Base-by-base conservation (phyloP, 2,888 invertebrate genomes). In the Meloe dianella region DNA sequence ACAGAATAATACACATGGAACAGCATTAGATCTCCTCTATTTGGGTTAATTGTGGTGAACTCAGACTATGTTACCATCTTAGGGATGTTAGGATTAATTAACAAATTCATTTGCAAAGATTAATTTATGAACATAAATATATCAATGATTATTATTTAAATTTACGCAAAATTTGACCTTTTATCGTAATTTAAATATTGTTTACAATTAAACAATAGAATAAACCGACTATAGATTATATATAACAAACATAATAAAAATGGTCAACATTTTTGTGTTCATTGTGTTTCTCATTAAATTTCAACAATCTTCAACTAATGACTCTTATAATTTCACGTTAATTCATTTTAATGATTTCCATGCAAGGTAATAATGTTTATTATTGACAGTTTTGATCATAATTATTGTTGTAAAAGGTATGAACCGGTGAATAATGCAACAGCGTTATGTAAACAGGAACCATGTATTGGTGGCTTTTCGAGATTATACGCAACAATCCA, bases 401-500 rank as follows among this genome's bases (percentile, higher is more conserved):
- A 70, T 14, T 72, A 71, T 1, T 63, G 24, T 17, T 77, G 75
- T 61, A 74, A 74, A 61, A 91, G 91, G 77, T 79, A 75, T 66
- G 80, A 80, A 75, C 86, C 90, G 71, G 89, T 89, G 0, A 87
- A 88, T 60, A 82, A 84, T 0, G 78, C 79, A 1, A 88, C 88
- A 0, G 86, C 88, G 6, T 84, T 85, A 10, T 91, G 91, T 66
- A 83, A 86, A 12, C 86, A 83, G 24, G 69, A 74, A 7, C 82
- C 85, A 8, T 92, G 92, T 73, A 86, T 92, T 3, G 92, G 92
- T 0, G 92, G 92, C 0, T 89, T 91, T 74, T 88, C 92, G 0
- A 85, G 92, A 0, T 84, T 91, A 0, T 89, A 88, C 72, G 83
- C 87, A 24, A 87, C 88, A 60, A 86, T 90, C 22, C 83, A 84